A percentile compares a stretch with the other conserved stretches of the same genome.
Evolutionary conservation across 2,113 vertebrate genomes (phyloP).

Genomic region (Acrocephalus arundinaceus): DNA sequence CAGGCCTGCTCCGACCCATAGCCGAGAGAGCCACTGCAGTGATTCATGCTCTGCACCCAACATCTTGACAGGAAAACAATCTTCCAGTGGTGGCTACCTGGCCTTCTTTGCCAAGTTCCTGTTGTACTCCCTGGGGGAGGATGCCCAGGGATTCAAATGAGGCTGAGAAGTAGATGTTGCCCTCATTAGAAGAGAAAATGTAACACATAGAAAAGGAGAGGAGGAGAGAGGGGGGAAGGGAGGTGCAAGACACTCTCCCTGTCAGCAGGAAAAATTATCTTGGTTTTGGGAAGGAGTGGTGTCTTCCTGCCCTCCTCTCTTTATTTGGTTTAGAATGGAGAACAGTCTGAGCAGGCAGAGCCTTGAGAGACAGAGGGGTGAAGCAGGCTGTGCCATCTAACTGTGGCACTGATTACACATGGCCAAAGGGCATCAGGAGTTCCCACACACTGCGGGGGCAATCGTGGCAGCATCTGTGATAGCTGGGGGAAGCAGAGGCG

Average conservation of each 20-base stretch:
- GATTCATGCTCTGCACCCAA: neutral
- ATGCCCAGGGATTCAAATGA: neutral
- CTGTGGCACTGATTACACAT: accelerated
- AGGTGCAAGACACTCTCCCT: neutral
- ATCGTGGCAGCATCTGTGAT: neutral
- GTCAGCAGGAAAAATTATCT: neutral
- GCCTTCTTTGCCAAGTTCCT: neutral
- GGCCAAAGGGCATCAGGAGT: neutral
- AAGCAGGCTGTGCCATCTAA: neutral
- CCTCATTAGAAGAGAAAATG: slow-evolving; percentile 37
- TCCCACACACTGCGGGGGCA: accelerated
- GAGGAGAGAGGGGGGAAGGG: neutral
- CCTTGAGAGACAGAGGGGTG: neutral
- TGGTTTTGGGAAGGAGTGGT: neutral
- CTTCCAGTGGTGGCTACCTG: neutral
- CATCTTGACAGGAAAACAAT: neutral
- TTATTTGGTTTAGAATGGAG: neutral
- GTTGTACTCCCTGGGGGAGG: neutral
- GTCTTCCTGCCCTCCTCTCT: neutral
- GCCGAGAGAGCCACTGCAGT: neutral
- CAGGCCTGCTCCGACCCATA: neutral
- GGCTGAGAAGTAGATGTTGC: slow-evolving; percentile 28
- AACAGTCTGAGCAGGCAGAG: neutral
- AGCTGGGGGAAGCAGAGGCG: neutral
- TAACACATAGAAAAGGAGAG: neutral